Evolutionary conservation across 2,888 invertebrate species (phyloP), one percentile per base, ranked within the genome.

Genomic region (Rotaria magnacalcarata): DNA sequence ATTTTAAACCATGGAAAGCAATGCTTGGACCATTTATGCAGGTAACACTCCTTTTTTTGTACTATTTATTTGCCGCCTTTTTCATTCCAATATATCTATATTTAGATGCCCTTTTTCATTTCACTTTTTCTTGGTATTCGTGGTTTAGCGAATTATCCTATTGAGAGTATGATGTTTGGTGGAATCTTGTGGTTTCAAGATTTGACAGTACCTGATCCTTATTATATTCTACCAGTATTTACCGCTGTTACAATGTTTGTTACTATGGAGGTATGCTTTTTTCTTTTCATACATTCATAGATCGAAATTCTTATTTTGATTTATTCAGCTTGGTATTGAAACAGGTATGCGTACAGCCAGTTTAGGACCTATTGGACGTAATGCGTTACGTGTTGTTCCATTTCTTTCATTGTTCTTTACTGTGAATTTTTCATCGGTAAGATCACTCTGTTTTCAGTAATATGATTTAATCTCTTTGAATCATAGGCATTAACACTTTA

Each of bases 181-280:
- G 99, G 99, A 0, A 88, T 96, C 1, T 94, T 93, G 89, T 99
- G 98, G 98, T 97, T 99, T 90, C 92, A 93, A 6, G 96, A 99
- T 92, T 93, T 99, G 84, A 96, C 97, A 0, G 91, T 95, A 19
- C 93, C 95, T 5, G 99, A 99, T 92, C 97, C 96, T 84, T 95
- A 93, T 90, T 97, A 94, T 89, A 88, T 95, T 24, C 92, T 99
- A 86, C 98, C 98, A 0, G 11, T 96, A 1, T 92, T 96, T 85
- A 97, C 97, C 1, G 94, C 95, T 90, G 91, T 93, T 0, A 96
- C 97, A 1, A 92, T 98, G 89, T 94, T 93, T 90, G 91, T 94
- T 0, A 96, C 96, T 4, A 93, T 97, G 86, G 95, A 96, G 92
- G 93, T 91, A 88, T 84, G 88, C 80, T 87, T 84, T 11, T 34